A percentile compares a stretch with the other conserved stretches of the same genome.
phyloP scores from a whole-genome alignment of 2,113 vertebrate species.

The Aphyosemion australe region DNA sequence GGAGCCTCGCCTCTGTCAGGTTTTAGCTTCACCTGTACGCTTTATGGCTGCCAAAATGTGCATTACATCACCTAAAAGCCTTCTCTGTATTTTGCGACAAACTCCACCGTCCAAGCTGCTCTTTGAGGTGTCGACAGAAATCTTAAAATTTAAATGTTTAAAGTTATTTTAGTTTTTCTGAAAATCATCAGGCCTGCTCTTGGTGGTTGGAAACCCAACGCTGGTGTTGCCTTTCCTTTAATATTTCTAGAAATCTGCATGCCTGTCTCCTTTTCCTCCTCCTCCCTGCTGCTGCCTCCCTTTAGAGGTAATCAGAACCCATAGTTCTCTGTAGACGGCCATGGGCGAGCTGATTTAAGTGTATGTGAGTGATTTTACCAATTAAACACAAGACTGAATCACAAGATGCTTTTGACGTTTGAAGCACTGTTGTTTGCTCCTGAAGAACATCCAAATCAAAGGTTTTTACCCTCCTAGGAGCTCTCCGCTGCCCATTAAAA shows the following conservation, averaged over 20 bases:
- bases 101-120: conserved; percentile 39
- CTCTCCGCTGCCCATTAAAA: conserved; percentile 36
- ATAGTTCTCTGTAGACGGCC: conserved; percentile 31
- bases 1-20: no score
- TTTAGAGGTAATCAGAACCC: conserved; percentile 50
- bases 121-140: conserved; percentile 16
- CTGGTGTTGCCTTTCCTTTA: conserved; percentile 45
- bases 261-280: conserved; percentile 5
- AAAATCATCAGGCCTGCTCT: conserved; percentile 16
- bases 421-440: conserved; percentile 40
- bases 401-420: conserved; percentile 36
- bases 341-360: conserved; percentile 34
- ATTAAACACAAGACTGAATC: conserved; percentile 52
- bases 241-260: conserved; percentile 48
- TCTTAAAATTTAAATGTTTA: conserved; percentile 36
- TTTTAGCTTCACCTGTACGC: neutral
- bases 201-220: conserved; percentile 29
- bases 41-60: conserved; percentile 15
- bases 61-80: conserved; percentile 27
- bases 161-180: conserved; percentile 14
- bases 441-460: conserved; percentile 43
- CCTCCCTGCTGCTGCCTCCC: conserved; percentile 1
- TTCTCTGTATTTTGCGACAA: conserved; percentile 10
- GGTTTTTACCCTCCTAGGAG: conserved; percentile 9
- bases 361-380: conserved; percentile 33